Percentiles rank a stretch among this genome's conserved stretches.
Evolutionary conservation across 2,113 vertebrate genomes (phyloP).

Genomic region (Arizona elegans): DNA sequence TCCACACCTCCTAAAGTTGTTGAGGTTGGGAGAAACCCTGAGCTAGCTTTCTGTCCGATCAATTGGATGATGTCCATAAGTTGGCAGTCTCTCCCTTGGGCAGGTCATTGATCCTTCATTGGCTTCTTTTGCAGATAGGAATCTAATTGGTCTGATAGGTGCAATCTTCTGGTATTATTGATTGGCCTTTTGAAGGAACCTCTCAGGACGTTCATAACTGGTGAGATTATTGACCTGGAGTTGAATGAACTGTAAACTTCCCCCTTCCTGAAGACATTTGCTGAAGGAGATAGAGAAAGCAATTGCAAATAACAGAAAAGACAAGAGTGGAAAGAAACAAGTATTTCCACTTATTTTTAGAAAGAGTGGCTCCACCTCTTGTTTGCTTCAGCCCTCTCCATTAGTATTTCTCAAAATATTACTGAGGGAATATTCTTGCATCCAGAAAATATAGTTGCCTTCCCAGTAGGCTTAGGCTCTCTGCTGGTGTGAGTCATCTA

Average conservation of each 20-base stretch:
- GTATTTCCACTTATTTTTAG: neutral
- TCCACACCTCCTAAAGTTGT: neutral
- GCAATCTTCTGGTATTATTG: neutral
- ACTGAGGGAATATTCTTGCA: neutral
- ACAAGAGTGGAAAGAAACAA: neutral
- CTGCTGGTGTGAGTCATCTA: neutral
- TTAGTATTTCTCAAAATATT: neutral
- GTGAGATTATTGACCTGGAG: neutral
- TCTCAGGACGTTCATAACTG: neutral
- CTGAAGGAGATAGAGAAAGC: neutral
- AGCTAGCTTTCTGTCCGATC: neutral
- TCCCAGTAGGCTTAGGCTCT: neutral
- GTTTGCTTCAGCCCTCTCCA: neutral
- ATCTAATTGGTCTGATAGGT: neutral
- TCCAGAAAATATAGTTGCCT: neutral
- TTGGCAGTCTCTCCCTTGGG: neutral
- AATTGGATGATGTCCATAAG: neutral
- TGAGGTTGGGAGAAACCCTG: neutral
- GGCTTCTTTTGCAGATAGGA: conserved; percentile 1
- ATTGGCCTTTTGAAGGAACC: neutral
- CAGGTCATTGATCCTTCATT: neutral
- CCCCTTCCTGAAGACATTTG: neutral
- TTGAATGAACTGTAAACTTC: neutral
- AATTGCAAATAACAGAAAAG: neutral
- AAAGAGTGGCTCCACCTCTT: neutral